Conservation (phyloP, 1,140 invertebrate species). For the Coboldia fuscipes region DNA sequence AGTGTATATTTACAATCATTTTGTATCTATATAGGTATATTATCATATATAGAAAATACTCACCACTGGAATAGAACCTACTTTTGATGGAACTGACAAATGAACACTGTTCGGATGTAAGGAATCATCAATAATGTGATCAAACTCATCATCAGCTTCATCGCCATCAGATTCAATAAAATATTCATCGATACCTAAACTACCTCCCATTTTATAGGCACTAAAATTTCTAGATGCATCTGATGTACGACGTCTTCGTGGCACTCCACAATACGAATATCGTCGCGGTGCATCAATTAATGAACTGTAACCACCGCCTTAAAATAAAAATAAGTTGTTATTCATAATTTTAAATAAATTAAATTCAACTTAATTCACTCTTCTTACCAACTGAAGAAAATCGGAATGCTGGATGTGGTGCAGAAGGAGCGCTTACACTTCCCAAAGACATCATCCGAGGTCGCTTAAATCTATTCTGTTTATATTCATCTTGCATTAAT, state of each 20-base stretch:
- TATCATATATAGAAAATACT: too few relatives aligned
- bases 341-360: neutral
- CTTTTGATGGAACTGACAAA: slow-evolving; percentile 1
- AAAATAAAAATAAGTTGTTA: neutral
- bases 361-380: neutral
- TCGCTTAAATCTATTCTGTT: slow-evolving; percentile 24
- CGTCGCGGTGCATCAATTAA: slow-evolving; percentile 35
- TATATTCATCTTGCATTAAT: slow-evolving; percentile 25
- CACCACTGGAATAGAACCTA: neutral
- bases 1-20: too few relatives aligned
- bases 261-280: slow-evolving; percentile 27
- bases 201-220: slow-evolving; percentile 29
- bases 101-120: neutral
- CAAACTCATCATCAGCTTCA: slow-evolving; percentile 15
- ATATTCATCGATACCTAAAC: slow-evolving; percentile 24
- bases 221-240: slow-evolving; percentile 20
- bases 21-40: too few relatives aligned
- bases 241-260: slow-evolving; percentile 15
- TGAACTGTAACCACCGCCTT: slow-evolving; percentile 38
- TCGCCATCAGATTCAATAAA: slow-evolving; percentile 22
- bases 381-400: slow-evolving; percentile 39
- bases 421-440: slow-evolving; percentile 23
- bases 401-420: slow-evolving; percentile 25
- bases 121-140: slow-evolving; percentile 10
- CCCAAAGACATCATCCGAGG: slow-evolving; percentile 27